These are phyloP conservation scores for Drosophila sp. DNA, from an alignment of 1,140 invertebrate genomes.

Conservation along the genomic window DNA sequence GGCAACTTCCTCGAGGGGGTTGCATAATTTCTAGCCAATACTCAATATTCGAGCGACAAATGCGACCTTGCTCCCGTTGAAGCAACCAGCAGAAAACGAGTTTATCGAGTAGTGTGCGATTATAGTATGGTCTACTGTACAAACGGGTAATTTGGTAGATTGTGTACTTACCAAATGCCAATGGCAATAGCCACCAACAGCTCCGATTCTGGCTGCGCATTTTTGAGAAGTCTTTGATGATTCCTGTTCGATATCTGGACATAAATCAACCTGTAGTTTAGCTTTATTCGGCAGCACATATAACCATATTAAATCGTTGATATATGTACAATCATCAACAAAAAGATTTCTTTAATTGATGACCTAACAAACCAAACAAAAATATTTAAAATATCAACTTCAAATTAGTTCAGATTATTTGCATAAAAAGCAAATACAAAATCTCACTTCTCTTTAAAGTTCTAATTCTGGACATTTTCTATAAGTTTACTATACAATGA, in stretches of 20 bases:
- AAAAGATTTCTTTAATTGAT: conserved; percentile 25
- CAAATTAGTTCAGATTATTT: conserved; percentile 34
- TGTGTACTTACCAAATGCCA: conserved; percentile 77
- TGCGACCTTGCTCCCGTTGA: conserved; percentile 76
- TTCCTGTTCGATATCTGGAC: conserved; percentile 46
- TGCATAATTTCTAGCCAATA: conserved; percentile 71
- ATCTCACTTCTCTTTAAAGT: conserved; percentile 10
- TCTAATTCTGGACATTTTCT: conserved; percentile 12
- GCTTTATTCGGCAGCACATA: conserved; percentile 8
- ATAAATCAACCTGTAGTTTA: conserved; percentile 24
- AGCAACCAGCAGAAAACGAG: conserved; percentile 60
- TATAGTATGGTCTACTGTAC: no score
- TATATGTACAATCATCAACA: conserved; percentile 14
- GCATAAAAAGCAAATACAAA: conserved; percentile 44
- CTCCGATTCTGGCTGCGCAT: conserved; percentile 22
- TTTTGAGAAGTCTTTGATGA: conserved; percentile 1
- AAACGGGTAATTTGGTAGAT: conserved; percentile 55
- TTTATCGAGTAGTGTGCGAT: conserved; percentile 50
- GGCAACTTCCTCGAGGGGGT: conserved; percentile 16
- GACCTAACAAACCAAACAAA: conserved; percentile 5
- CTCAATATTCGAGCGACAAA: conserved; percentile 47
- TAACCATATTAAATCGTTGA: conserved; percentile 32
- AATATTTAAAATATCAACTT: background rate
- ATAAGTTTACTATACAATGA: conserved; percentile 18
- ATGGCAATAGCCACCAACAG: conserved; percentile 63